A percentile compares a stretch with the other conserved stretches of the same genome.
Evolutionary conservation across 2,888 invertebrate genomes (phyloP).

Genomic region (Nomada flava): DNA sequence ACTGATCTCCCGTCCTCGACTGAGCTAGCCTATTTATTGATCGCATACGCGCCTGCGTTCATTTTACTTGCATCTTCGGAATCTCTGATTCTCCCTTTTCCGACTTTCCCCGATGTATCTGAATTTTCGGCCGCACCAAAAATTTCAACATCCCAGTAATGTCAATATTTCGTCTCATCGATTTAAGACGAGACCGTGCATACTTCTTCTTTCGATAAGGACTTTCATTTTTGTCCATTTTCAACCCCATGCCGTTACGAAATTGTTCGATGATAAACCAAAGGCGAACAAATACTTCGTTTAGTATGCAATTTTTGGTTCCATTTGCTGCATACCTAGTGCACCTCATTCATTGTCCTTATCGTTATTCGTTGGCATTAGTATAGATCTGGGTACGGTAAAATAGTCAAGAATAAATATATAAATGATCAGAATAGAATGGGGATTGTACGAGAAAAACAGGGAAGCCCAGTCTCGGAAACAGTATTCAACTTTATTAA

Average conservation of each 20-base stretch:
- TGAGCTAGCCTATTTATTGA: constrained; percentile 81
- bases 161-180: no score
- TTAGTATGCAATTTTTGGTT: background rate
- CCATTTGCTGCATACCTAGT: background rate
- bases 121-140: background rate
- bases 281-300: background rate
- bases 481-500: constrained; percentile 77
- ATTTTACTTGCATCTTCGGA: constrained; percentile 51
- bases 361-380: background rate
- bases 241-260: no score
- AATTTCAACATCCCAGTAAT: background rate
- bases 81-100: constrained; percentile 61
- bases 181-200: no score
- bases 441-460: background rate
- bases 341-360: no score
- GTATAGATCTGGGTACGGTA: background rate
- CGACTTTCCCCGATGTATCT: constrained; percentile 29
- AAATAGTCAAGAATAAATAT: background rate
- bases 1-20: constrained; percentile 82
- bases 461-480: constrained; percentile 47
- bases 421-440: background rate
- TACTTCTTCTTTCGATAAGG: no score
- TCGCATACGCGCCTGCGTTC: constrained; percentile 81
- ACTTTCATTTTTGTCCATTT: no score
- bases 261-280: background rate